phyloP scores from a whole-genome alignment of 2,113 vertebrate genomes.

The Poicephalus meyeri region DNA sequence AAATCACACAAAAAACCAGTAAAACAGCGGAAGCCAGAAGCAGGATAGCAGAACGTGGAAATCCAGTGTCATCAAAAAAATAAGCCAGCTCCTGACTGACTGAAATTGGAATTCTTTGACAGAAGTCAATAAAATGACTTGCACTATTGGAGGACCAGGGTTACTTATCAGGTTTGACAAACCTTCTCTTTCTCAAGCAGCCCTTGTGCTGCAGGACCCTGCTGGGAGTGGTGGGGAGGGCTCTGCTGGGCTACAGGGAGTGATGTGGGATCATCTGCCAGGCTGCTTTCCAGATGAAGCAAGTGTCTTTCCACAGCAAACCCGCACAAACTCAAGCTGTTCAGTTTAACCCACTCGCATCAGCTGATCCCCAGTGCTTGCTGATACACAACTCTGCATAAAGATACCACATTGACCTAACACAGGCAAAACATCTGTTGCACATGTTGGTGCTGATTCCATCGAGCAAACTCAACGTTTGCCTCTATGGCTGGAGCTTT shows the following conservation, averaged over 20 bases:
- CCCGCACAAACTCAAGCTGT: background rate
- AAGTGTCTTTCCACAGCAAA: background rate
- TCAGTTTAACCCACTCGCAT: background rate
- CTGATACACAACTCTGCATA: background rate
- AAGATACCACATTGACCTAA: fast-evolving
- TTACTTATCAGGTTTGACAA: background rate
- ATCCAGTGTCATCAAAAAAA: background rate
- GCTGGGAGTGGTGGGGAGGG: background rate
- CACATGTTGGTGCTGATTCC: background rate
- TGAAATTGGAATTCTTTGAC: background rate
- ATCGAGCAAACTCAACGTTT: background rate
- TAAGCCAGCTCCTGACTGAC: background rate
- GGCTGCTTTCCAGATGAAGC: background rate
- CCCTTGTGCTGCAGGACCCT: background rate
- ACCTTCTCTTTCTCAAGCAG: background rate
- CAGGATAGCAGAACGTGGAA: background rate
- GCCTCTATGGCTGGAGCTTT: background rate
- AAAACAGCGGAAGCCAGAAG: background rate
- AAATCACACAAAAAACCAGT: background rate
- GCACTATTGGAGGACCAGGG: background rate
- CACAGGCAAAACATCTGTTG: background rate
- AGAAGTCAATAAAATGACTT: background rate
- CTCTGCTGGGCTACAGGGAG: background rate
- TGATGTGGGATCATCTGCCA: fast-evolving
- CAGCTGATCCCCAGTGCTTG: background rate